These are phyloP conservation scores for Drosophila eohydei DNA, from an alignment of 2,888 invertebrate genomes.

Conservation along the genomic window DNA sequence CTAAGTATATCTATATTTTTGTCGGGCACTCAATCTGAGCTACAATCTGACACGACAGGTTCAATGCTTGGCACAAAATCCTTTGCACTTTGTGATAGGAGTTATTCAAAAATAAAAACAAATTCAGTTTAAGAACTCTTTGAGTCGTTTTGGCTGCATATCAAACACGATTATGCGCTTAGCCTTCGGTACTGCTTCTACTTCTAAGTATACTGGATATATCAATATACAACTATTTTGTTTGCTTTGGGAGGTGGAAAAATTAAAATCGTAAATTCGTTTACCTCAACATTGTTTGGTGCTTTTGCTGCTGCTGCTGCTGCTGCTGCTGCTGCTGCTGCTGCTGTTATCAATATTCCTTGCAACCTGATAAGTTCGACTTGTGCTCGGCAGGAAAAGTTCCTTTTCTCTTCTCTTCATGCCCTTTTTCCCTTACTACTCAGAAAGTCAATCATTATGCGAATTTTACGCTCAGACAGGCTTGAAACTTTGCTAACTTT, in stretches of 20 bases:
- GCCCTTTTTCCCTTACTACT: neutral
- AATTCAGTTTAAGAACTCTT: neutral
- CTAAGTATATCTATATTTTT: too few species aligned
- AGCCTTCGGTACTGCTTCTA: neutral
- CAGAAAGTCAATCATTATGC: constrained; percentile 48
- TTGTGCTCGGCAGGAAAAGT: constrained; percentile 36
- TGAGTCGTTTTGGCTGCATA: neutral
- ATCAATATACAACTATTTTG: constrained; percentile 14
- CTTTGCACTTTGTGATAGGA: neutral
- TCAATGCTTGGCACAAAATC: too few species aligned
- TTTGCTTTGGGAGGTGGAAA: neutral
- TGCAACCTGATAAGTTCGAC: constrained; percentile 65
- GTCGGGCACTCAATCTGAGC: too few species aligned
- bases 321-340: neutral
- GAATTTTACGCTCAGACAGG: constrained; percentile 56
- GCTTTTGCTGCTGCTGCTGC: neutral
- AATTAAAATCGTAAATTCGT: constrained; percentile 27
- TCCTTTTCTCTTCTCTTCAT: neutral
- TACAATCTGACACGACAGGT: too few species aligned
- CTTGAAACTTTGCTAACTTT: constrained; percentile 68
- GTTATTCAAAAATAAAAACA: neutral
- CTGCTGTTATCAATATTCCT: constrained; percentile 27
- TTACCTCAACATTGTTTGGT: constrained; percentile 1
- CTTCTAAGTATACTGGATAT: neutral
- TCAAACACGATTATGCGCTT: neutral